Percentiles rank a stretch among this genome's conserved stretches.
phyloP scores from a whole-genome alignment of 2,888 invertebrate genomes.

The Teinopalpus imperialis region DNA sequence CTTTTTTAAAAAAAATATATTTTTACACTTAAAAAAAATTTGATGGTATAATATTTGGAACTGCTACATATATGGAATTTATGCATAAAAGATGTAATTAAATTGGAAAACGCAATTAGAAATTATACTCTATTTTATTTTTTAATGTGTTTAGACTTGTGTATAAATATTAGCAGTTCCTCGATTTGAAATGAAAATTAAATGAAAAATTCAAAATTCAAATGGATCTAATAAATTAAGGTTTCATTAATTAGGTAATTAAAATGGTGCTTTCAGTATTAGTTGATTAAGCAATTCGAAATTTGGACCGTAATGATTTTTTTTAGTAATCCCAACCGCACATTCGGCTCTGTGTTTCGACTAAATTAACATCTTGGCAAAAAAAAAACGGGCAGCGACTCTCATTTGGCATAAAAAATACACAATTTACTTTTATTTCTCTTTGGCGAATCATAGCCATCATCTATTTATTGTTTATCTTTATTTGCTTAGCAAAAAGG shows the following conservation, averaged over 20 bases:
- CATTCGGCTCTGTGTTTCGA: conserved; percentile 46
- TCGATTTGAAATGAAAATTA: conserved; percentile 21
- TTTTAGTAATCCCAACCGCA: conserved; percentile 47
- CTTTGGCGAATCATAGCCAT: conserved; percentile 39
- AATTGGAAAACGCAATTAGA: not conserved
- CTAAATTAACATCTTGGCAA: conserved; percentile 28
- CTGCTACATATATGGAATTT: conserved; percentile 1
- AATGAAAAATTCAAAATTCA: conserved; percentile 50
- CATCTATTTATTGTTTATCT: conserved; percentile 61
- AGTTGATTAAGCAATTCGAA: conserved; percentile 67
- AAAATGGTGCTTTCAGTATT: conserved; percentile 80
- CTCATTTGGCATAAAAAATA: conserved; percentile 26
- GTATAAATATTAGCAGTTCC: conserved; percentile 11
- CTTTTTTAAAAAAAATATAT: conserved; percentile 8
- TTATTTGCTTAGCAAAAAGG: conserved; percentile 69
- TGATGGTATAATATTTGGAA: conserved; percentile 1
- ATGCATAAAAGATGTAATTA: no score
- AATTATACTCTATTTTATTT: conserved; percentile 6
- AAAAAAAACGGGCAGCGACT: conserved; percentile 22
- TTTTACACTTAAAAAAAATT: conserved; percentile 13
- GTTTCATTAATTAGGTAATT: conserved; percentile 54
- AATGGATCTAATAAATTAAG: conserved; percentile 48
- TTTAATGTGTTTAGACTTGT: not conserved
- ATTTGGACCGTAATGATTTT: conserved; percentile 46
- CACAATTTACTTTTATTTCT: conserved; percentile 24